These are phyloP conservation scores for Aricia agestis DNA, from an alignment of 1,140 invertebrate genomes.

Conservation along the genomic window DNA sequence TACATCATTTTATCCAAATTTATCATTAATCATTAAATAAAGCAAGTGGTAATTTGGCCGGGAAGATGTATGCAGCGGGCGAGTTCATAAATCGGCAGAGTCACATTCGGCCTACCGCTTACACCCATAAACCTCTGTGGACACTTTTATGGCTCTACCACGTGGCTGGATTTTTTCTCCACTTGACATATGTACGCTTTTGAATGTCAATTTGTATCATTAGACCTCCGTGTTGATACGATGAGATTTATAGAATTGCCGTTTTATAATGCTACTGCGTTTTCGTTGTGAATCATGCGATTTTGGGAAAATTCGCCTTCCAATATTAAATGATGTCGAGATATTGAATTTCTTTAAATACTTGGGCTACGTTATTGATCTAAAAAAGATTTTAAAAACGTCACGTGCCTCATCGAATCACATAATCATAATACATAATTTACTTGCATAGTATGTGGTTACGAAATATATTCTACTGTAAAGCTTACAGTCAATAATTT, in stretches of 20 bases:
- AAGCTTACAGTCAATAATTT: too few species aligned
- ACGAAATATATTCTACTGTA: too few species aligned
- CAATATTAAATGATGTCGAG: too few species aligned
- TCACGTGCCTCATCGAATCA: too few species aligned
- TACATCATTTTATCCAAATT: constrained; percentile 39
- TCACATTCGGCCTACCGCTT: constrained; percentile 69
- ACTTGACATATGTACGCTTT: constrained; percentile 66
- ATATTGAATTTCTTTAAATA: too few species aligned
- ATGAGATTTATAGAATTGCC: background rate
- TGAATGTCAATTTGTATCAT: constrained; percentile 57
- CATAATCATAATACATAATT: too few species aligned
- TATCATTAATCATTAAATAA: constrained; percentile 64
- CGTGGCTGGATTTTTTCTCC: constrained; percentile 71
- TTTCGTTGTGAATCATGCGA: too few species aligned
- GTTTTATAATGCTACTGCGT: too few species aligned
- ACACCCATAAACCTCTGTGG: constrained; percentile 69
- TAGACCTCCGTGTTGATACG: constrained; percentile 47
- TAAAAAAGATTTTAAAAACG: too few species aligned
- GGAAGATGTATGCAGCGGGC: constrained; percentile 69
- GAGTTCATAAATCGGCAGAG: constrained; percentile 65
- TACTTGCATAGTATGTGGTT: too few species aligned
- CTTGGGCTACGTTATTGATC: too few species aligned
- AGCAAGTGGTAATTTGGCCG: constrained; percentile 73
- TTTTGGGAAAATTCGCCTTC: too few species aligned
- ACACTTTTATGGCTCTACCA: constrained; percentile 73